Evolutionary conservation across 64 coral and sea anemone species (phyloP), one percentile per base, ranked within the genome.

Genomic region (Anthopleura sola): DNA sequence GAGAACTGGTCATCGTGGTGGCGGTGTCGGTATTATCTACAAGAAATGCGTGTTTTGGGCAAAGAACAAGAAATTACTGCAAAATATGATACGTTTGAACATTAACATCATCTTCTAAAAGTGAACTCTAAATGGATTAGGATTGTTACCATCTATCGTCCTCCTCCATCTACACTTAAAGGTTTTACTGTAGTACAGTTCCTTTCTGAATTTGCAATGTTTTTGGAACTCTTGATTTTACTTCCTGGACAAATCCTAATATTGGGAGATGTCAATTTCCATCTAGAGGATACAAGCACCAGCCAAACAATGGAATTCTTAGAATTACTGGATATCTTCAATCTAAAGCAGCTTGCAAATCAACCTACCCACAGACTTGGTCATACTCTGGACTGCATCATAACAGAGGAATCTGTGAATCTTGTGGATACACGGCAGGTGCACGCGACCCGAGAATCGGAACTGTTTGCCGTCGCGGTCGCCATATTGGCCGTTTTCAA

Each of bases 91-190:
- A 6, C 62, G 4, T 68, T 68, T 19, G 62, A 68, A 19, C 62
- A 68, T 19, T 68, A 3, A 5, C 62, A 68, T 68, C 62, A 68
- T 68, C 62, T 68, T 19, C 18, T 68, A 48, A 36, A 85, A 33
- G 39, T 36, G 15, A 85, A 60, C 48, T 66, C 55, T 79, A 90
- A 46, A 80, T 75, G 46, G 6, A 48, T 91, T 12, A 85, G 75
- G 10, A 44, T 91, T 86, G 49, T 91, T 17, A 78, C 60, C 33
- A 78, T 86, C 51, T 91, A 91, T 75, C 83, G 89, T 33, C 89
- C 89, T 86, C 89, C 84, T 49, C 89, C 89, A 85, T 90, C 49
- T 36, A 80, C 15, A 31, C 85, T 48, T 78, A 90, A 91, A 34
- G 37, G 75, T 47, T 38, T 80, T 9, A 83, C 31, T 82, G 24